Conservation (phyloP, 1,140 invertebrate species). For the Drosophila varians region DNA sequence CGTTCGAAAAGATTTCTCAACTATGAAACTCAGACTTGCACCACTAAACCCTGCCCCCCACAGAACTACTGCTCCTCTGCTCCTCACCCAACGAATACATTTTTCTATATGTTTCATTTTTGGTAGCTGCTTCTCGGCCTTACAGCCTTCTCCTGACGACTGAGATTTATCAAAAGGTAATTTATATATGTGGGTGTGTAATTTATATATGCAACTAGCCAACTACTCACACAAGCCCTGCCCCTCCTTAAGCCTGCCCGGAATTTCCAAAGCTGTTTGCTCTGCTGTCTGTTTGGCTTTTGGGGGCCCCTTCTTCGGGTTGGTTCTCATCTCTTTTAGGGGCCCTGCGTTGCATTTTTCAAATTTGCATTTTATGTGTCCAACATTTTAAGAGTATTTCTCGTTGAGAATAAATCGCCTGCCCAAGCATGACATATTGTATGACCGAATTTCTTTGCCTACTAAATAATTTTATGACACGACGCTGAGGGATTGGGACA, state of each 20-base stretch:
- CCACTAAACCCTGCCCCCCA: neutral
- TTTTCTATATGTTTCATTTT: constrained; percentile 71
- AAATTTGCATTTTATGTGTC: constrained; percentile 61
- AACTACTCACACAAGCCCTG: neutral
- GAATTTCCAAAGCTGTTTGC: constrained; percentile 37
- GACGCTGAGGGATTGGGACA: too few species aligned
- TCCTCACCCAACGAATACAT: constrained; percentile 6
- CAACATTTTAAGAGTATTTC: constrained; percentile 77
- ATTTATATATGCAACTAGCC: constrained; percentile 68
- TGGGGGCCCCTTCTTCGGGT: neutral
- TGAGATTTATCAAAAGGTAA: constrained; percentile 83
- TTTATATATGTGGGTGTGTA: constrained; percentile 78
- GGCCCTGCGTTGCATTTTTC: constrained; percentile 7
- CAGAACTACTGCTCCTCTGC: neutral
- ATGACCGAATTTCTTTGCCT: constrained; percentile 22
- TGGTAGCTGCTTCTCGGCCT: constrained; percentile 17
- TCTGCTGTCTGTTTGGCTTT: constrained; percentile 49
- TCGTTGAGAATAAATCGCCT: constrained; percentile 80
- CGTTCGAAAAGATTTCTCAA: constrained; percentile 83
- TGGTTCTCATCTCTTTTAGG: neutral
- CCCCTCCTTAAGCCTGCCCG: constrained; percentile 1
- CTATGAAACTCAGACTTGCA: constrained; percentile 37
- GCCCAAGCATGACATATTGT: constrained; percentile 70
- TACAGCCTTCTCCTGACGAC: constrained; percentile 35
- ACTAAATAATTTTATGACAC: neutral